Evolutionary conservation across 2,113 vertebrate genomes (phyloP).

Genomic region (Amblyornis subalaris): DNA sequence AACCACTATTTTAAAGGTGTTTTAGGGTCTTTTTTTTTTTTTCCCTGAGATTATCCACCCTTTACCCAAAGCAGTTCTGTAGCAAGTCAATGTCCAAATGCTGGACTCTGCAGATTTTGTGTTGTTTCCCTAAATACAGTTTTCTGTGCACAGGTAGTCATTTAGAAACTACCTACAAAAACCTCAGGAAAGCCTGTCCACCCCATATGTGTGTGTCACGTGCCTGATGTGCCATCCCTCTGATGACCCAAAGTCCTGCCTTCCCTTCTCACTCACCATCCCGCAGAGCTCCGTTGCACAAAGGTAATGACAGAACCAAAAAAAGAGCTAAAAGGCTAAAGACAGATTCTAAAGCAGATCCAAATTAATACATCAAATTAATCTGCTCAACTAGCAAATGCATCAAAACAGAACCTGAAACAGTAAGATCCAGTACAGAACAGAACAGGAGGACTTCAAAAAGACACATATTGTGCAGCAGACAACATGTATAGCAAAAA

Average conservation of each 20-base stretch:
- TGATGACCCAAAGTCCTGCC: fast-evolving
- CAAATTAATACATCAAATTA: background rate
- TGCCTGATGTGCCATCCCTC: fast-evolving
- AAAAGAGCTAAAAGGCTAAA: background rate
- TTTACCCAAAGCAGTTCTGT: background rate
- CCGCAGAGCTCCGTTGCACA: background rate
- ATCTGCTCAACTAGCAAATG: background rate
- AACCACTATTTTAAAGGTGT: background rate
- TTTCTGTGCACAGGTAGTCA: background rate
- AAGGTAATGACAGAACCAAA: background rate
- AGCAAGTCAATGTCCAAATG: background rate
- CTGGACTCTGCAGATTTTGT: background rate
- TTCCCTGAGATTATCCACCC: background rate
- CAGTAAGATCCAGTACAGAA: background rate
- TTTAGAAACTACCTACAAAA: background rate
- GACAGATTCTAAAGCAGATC: background rate
- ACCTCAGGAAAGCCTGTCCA: background rate
- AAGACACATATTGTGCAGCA: fast-evolving
- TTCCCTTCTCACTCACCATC: background rate
- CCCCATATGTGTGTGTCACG: fast-evolving
- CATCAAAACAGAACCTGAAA: background rate
- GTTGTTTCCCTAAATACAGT: background rate
- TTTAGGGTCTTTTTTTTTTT: background rate
- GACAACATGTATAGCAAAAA: background rate
- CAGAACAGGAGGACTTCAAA: background rate